Base-by-base conservation (phyloP, 1,140 invertebrate species). In the Danaus plexippus region DNA sequence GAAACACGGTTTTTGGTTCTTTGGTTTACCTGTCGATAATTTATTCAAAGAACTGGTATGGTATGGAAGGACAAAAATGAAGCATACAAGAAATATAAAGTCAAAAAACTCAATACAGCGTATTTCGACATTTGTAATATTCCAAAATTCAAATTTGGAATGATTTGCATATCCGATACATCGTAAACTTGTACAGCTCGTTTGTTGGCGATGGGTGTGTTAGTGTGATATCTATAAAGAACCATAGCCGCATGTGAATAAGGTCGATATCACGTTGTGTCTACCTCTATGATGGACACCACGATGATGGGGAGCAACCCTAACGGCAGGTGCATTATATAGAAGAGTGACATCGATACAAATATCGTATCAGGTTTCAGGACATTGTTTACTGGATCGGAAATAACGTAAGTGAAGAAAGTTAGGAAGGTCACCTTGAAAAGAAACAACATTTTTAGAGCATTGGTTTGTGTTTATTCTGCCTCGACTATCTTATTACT, bases 331-430 rank as follows among this genome's bases (percentile, higher is more conserved):
- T 94, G 90, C 71, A 98, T 91, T 64, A 95, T 92, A 80, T 94
- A 94, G 88, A 98, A 97, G 57, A 97, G 88, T 51, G 94, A 89
- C 63, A 98, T 88, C 57, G 95, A 92, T 43, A 97, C 95, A 88
- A 98, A 97, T 54, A 92, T 95, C 73, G 90, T 94, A 71, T 92
- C 87, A 18, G 94, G 90, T 64, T 92, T 93, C 75, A 97, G 83
- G 57, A 93, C 85, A 69, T 84, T 62, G 80, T 92, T 89, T 15
- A 88, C 87, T 40, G 90, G 87, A 67, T 89, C 88, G 66, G 80
- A 85, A 63, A 94, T 89, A 73, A 96, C 90, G 87, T 92, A 97
- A 15, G 94, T 94, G 63, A 93, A 91, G 85, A 99, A 99, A 47
- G 96, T 96, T 52, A 94, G 91, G 73, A 98, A 87, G 46, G 93